phyloP scores from a whole-genome alignment of 2,113 vertebrate genomes.

The Alligator sinensis region DNA sequence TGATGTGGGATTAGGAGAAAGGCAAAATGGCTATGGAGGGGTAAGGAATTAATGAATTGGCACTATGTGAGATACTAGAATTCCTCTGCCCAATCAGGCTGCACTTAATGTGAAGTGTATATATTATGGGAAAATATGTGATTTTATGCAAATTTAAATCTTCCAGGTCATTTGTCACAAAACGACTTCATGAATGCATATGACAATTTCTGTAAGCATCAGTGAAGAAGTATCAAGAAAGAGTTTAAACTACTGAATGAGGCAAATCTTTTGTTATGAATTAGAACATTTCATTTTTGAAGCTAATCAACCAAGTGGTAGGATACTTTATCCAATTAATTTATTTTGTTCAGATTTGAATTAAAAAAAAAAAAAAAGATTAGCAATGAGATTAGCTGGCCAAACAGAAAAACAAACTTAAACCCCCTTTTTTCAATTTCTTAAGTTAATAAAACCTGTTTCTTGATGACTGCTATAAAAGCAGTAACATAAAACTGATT shows the following conservation, averaged over 20 bases:
- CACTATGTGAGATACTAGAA: conserved; percentile 2
- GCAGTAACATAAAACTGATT: fast-evolving
- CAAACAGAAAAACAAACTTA: background rate
- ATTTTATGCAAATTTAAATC: background rate
- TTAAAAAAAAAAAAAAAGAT: background rate
- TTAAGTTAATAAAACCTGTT: background rate
- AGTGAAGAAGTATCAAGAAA: background rate
- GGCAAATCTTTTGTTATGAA: background rate
- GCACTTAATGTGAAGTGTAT: background rate
- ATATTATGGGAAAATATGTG: too few relatives aligned
- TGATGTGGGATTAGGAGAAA: conserved; percentile 4
- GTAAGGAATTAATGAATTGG: background rate
- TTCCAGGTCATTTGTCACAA: background rate
- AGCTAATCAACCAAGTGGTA: too few relatives aligned
- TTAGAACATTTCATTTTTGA: background rate
- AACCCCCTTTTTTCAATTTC: background rate
- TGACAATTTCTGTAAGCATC: background rate
- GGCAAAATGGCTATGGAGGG: background rate
- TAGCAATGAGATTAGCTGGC: background rate
- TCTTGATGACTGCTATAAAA: background rate
- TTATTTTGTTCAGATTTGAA: background rate
- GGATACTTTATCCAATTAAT: too few relatives aligned
- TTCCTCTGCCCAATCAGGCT: background rate
- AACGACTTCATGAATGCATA: background rate
- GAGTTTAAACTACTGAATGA: background rate